phyloP scores from a whole-genome alignment of 2,113 vertebrate species.

The Pogonocichla stellata region DNA sequence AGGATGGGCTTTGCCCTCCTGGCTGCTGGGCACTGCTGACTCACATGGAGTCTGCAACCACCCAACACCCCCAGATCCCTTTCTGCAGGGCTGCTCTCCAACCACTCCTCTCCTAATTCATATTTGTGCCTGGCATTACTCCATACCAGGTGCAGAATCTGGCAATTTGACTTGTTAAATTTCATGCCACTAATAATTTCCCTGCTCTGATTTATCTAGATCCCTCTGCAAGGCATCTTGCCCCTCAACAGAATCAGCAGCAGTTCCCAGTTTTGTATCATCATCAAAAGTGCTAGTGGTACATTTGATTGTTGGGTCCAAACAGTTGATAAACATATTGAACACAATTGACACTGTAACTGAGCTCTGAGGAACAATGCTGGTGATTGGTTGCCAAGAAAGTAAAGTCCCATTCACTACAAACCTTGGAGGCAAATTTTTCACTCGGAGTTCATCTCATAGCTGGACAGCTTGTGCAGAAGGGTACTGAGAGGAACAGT shows the following conservation, averaged over 20 bases:
- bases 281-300: neutral
- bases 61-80: neutral
- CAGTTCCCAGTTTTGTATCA: neutral
- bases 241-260: neutral
- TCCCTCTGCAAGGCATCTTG: neutral
- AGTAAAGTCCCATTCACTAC: neutral
- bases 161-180: neutral
- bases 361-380: neutral
- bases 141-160: neutral
- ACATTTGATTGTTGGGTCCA: neutral
- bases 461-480: neutral
- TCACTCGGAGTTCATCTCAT: neutral
- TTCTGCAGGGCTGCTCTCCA: neutral
- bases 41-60: neutral
- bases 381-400: neutral
- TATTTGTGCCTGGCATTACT: neutral
- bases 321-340: neutral
- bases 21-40: neutral
- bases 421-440: neutral
- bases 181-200: neutral
- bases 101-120: too few relatives aligned
- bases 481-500: neutral
- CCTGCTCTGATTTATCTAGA: neutral
- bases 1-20: neutral
- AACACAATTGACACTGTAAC: neutral